Evolutionary conservation across 1,140 invertebrate genomes (phyloP).

Genomic region (Bombus picipes): DNA sequence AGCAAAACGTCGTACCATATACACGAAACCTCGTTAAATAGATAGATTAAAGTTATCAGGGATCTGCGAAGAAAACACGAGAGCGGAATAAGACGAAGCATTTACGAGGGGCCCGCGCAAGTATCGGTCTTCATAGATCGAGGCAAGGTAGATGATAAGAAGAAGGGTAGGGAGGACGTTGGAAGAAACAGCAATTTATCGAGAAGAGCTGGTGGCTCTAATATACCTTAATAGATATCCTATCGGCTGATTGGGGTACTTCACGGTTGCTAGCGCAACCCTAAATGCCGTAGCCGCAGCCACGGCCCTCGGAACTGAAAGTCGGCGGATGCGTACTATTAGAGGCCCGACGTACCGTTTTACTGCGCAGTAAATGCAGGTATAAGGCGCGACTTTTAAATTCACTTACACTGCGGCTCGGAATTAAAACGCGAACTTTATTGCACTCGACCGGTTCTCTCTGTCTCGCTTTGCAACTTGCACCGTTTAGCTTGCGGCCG

Average conservation of each 20-base stretch:
- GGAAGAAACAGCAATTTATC: slow-evolving; percentile 61
- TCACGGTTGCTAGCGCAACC: slow-evolving; percentile 55
- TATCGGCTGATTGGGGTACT: slow-evolving; percentile 61
- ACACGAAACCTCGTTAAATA: not conserved
- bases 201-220: slow-evolving; percentile 56
- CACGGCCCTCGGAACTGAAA: slow-evolving; percentile 17
- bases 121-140: slow-evolving; percentile 45
- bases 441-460: slow-evolving; percentile 63
- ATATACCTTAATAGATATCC: slow-evolving; percentile 69
- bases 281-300: slow-evolving; percentile 55
- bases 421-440: slow-evolving; percentile 71
- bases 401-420: slow-evolving; percentile 62
- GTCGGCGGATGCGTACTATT: slow-evolving; percentile 63
- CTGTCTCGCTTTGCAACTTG: slow-evolving; percentile 42
- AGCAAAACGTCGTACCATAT: not conserved
- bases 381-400: slow-evolving; percentile 71
- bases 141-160: slow-evolving; percentile 18
- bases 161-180: slow-evolving; percentile 4
- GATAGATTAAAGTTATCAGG: not conserved
- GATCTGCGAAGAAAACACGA: not conserved
- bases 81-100: not conserved
- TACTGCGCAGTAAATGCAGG: slow-evolving; percentile 71
- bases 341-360: slow-evolving; percentile 59
- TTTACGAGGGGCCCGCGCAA: not conserved
- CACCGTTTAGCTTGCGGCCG: slow-evolving; percentile 15